Evolutionary conservation across 2,113 vertebrate genomes (phyloP), one percentile per base, ranked within the genome.

Genomic region (Vulpes lagopus): DNA sequence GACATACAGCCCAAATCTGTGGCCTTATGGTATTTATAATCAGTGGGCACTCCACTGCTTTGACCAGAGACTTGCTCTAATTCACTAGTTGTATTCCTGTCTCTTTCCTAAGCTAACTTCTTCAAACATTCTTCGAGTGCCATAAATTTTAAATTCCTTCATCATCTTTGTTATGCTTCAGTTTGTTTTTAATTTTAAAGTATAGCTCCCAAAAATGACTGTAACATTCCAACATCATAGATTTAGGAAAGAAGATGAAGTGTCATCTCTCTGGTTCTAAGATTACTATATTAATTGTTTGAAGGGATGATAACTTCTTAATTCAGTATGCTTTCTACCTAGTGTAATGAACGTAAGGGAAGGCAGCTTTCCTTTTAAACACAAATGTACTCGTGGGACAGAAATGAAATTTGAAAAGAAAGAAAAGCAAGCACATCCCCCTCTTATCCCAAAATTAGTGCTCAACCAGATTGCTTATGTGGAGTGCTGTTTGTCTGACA

Each of bases 111-210:
- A 35, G 69, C 11, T 82, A 38, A 65, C 69, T 87, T 62, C 60
- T 91, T 89, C 78, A 85, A 81, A 81, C 60, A 83, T 32, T 96
- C 55, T 78, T 95, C 74, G 96, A 22, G 78, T 62, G 4, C 62
- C 65, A 94, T 95, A 76, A 59, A 87, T 38, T 76, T 89, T 78
- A 67, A 94, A 83, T 89, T 93, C 53, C 35, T 89, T 96, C 22
- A 92, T 35, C 64, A 82, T 51, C 19, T 65, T 84, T 35, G 5
- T 78, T 93, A 90, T 76, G 67, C 74, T 57, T 98, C 79, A 67
- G 3, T 87, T 97, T 95, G 53, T 91, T 96, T 96, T 94, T 81
- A 76, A 88, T 97, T 85, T 89, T 73, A 73, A 79, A 84, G 15
- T 30, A 74, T 82, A 35, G 64, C 12, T 92, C 60, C 64, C 51